Evolutionary conservation across 1,140 invertebrate genomes (phyloP).

Genomic region (Drosophila parabipectinata): DNA sequence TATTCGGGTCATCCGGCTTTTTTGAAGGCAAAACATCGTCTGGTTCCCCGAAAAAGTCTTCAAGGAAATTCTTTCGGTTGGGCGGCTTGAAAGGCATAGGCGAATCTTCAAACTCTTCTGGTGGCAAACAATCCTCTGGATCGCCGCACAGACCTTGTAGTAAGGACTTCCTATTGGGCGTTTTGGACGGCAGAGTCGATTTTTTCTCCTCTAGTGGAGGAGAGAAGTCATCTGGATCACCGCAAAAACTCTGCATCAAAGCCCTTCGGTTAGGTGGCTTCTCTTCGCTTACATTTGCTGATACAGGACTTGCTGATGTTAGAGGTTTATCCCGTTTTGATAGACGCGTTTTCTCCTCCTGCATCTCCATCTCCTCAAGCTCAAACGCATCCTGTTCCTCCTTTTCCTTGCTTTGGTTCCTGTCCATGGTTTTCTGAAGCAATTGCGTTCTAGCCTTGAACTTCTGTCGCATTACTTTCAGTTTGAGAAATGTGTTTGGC

Average conservation of each 20-base stretch:
- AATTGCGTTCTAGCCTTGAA: conserved; percentile 75
- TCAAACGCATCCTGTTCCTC: conserved; percentile 38
- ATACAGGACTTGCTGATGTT: background rate
- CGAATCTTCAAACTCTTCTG: background rate
- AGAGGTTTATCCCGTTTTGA: background rate
- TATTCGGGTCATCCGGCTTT: conserved; percentile 1
- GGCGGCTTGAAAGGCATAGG: background rate
- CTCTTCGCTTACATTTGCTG: conserved; percentile 2
- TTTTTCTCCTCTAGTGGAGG: background rate
- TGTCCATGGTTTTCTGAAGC: conserved; percentile 58
- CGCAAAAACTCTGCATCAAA: conserved; percentile 13
- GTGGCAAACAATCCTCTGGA: conserved; percentile 4
- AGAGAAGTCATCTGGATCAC: conserved; percentile 6
- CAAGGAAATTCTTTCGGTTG: background rate
- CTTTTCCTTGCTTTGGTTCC: conserved; percentile 25
- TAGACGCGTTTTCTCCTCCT: conserved; percentile 23
- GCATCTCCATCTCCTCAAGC: conserved; percentile 54
- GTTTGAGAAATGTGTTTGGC: conserved; percentile 68
- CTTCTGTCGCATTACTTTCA: conserved; percentile 78
- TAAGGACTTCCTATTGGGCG: background rate
- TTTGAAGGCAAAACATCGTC: conserved; percentile 2
- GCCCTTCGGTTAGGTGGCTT: background rate
- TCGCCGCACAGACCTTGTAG: conserved; percentile 11
- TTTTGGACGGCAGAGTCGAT: background rate
- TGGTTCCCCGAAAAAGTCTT: conserved; percentile 8